A percentile compares a stretch with the other conserved stretches of the same genome.
Conservation (phyloP, 2,113 vertebrate species). For the Montifringilla adamsi region DNA sequence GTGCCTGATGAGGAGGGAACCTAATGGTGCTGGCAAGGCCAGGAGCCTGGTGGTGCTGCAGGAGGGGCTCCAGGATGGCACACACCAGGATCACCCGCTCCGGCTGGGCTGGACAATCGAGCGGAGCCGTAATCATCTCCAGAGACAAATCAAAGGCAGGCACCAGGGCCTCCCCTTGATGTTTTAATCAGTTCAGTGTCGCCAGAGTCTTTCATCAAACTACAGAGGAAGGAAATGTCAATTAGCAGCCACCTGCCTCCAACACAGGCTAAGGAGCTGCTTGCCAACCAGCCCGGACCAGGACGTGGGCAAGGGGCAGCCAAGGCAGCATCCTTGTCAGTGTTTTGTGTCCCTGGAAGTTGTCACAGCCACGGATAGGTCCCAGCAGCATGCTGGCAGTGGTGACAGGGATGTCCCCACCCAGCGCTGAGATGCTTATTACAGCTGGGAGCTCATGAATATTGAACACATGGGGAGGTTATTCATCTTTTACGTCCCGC, state of each 20-base stretch:
- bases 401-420: conserved; percentile 17
- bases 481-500: conserved; percentile 58
- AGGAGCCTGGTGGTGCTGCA: background rate
- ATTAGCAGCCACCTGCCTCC: conserved; percentile 52
- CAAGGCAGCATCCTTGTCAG: fast-evolving
- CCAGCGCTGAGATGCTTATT: background rate
- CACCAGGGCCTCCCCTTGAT: conserved; percentile 46
- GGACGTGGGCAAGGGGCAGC: background rate
- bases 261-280: background rate
- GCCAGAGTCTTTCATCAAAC: conserved; percentile 58
- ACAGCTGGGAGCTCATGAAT: conserved; percentile 62
- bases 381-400: background rate
- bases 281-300: fast-evolving
- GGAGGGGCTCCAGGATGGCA: background rate
- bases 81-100: fast-evolving
- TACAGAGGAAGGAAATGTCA: conserved; percentile 61
- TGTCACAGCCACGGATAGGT: background rate
- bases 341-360: background rate
- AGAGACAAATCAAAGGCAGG: conserved; percentile 46
- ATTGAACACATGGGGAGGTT: conserved; percentile 57
- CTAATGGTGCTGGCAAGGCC: fast-evolving
- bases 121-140: background rate
- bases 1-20: background rate
- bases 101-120: background rate
- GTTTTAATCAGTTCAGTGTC: conserved; percentile 58